These are phyloP conservation scores for Athalia cordata DNA, from an alignment of 2,888 invertebrate genomes.

Conservation along the genomic window DNA sequence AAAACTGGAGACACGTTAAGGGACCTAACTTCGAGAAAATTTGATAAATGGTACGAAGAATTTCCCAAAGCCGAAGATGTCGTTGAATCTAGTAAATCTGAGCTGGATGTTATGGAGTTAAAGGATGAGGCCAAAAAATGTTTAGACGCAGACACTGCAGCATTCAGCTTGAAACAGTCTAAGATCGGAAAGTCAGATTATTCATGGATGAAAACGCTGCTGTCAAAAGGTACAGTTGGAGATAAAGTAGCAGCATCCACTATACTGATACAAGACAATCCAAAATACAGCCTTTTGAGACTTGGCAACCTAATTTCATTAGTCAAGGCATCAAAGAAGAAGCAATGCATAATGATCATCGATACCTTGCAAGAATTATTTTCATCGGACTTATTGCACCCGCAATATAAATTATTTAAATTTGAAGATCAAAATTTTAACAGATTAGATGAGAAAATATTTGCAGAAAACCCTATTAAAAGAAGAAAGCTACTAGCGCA, in stretches of 20 bases:
- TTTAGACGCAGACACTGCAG: conserved; percentile 79
- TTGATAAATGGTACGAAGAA: conserved; percentile 80
- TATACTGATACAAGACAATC: conserved; percentile 87
- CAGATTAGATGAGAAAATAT: conserved; percentile 77
- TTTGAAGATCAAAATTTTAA: conserved; percentile 81
- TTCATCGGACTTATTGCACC: conserved; percentile 81
- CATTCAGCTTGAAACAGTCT: conserved; percentile 69
- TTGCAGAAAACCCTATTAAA: conserved; percentile 79
- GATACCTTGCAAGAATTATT: conserved; percentile 88
- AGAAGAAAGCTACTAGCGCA: conserved; percentile 80
- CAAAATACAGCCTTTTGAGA: conserved; percentile 84
- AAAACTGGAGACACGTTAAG: neutral
- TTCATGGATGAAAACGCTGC: conserved; percentile 86
- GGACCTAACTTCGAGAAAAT: conserved; percentile 15
- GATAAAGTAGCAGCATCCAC: conserved; percentile 92
- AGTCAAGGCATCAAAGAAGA: conserved; percentile 87
- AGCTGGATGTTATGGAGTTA: conserved; percentile 77
- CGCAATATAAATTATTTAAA: conserved; percentile 79
- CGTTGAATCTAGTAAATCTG: conserved; percentile 68
- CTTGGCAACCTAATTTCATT: conserved; percentile 83
- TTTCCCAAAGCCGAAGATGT: conserved; percentile 59
- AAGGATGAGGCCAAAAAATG: conserved; percentile 81
- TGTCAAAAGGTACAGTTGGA: conserved; percentile 87
- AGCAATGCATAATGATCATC: conserved; percentile 81
- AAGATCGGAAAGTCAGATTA: conserved; percentile 79